Evolutionary conservation across 2,797 vertebrate genomes (phyloP), one percentile per base, ranked within the genome.

Genomic region (Xenops minutus): DNA sequence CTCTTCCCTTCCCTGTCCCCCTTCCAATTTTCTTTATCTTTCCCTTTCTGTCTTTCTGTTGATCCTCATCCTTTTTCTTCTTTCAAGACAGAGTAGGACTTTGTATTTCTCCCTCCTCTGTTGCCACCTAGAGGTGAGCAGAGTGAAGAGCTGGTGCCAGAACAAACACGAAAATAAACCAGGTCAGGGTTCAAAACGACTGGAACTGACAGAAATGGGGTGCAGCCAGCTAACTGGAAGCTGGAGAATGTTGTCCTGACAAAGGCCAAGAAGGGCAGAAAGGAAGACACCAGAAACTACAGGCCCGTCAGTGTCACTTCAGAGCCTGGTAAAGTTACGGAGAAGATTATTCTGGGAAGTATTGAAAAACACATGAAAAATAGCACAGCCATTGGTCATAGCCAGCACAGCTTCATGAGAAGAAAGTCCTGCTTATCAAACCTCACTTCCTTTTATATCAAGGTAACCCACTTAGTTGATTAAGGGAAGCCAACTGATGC

Each of bases 81-180:
- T 51, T 59, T 59, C 34, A 66, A 59, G 22, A 6, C 32, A 3
- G 14, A 46, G 7, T 2, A 68, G 12, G 26, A 23, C 16, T 54
- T n/a, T 4, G 13, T 23, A 26, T 95, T 93, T 94, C 44, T 85
- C 49, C 41, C 27, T 94, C 64, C 79, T 96, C 61, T 85, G 68
- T 93, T 91, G 91, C 93, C 95, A 96, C 64, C 95, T 96, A 93
- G 64, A 92, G 89, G 94, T 71, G 19, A 49, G 19, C 17, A 61
- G 29, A 14, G 52, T 0, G 0, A 88, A 92, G 34, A 88, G 22
- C 32, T 61, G 23, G 32, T 77, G 52, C 7, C 37, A 5, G 37
- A 62, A 24, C 7, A 9, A 14, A 8, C 0, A 5, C 1, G 16
- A 27, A 23, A 20, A 41, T 24, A 46, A 77, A 19, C 4, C 12